Conservation (phyloP, 1,140 invertebrate species). For the Lutraria rhynchaena region DNA sequence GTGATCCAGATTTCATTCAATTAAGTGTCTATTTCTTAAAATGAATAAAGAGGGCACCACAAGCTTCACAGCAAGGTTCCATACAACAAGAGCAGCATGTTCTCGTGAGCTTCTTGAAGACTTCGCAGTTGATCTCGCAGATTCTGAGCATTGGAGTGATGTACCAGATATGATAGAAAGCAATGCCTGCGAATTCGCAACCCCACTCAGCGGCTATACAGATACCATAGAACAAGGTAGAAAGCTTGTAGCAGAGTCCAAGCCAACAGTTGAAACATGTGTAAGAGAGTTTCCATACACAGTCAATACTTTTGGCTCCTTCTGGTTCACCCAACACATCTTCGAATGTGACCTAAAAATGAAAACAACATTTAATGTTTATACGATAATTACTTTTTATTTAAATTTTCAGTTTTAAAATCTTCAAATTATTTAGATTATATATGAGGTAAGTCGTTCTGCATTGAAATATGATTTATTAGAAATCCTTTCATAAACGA, state of each 20-base stretch:
- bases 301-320: conserved; percentile 87
- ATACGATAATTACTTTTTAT: too few species aligned
- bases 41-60: conserved; percentile 36
- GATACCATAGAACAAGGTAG: conserved; percentile 87
- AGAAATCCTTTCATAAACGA: too few species aligned
- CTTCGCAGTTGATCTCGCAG: conserved; percentile 85
- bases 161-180: conserved; percentile 85
- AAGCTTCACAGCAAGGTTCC: conserved; percentile 68
- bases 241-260: conserved; percentile 87
- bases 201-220: conserved; percentile 87
- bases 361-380: too few species aligned
- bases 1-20: too few species aligned
- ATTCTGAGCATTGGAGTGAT: conserved; percentile 73
- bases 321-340: conserved; percentile 91
- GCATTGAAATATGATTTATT: too few species aligned
- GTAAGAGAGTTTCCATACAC: conserved; percentile 88
- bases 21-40: conserved; percentile 41
- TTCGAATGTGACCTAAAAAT: conserved; percentile 85
- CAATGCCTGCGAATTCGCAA: conserved; percentile 89
- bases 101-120: conserved; percentile 84
- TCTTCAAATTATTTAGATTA: too few species aligned
- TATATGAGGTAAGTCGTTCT: too few species aligned
- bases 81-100: conserved; percentile 82
- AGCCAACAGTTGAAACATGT: conserved; percentile 87
- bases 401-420: too few species aligned